phyloP scores from a whole-genome alignment of 1,140 invertebrate genomes.

The Saccostrea echinata region DNA sequence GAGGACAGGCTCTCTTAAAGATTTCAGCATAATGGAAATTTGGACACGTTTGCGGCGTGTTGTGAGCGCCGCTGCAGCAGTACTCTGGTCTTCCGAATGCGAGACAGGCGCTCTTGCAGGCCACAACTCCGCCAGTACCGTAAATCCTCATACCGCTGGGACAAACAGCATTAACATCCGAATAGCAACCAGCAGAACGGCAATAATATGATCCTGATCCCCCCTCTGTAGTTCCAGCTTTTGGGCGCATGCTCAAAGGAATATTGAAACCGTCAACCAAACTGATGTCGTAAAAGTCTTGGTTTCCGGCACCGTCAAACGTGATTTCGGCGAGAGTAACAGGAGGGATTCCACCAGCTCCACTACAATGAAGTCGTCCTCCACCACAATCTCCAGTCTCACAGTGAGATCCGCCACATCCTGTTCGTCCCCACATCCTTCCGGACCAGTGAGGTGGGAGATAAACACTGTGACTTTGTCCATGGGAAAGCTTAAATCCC shows the following conservation, averaged over 20 bases:
- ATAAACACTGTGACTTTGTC: slow-evolving; percentile 30
- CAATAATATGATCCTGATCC: slow-evolving; percentile 78
- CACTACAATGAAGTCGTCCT: slow-evolving; percentile 75
- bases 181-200: slow-evolving; percentile 77
- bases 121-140: slow-evolving; percentile 74
- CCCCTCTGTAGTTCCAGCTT: slow-evolving; percentile 43
- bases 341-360: slow-evolving; percentile 79
- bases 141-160: slow-evolving; percentile 79
- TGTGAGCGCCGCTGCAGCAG: slow-evolving; percentile 82
- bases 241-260: slow-evolving; percentile 66
- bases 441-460: slow-evolving; percentile 60
- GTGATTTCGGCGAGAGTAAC: slow-evolving; percentile 80
- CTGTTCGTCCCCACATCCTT: slow-evolving; percentile 79
- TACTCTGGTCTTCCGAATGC: slow-evolving; percentile 83
- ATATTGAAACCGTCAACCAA: slow-evolving; percentile 81
- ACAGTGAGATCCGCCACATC: slow-evolving; percentile 75
- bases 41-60: slow-evolving; percentile 81
- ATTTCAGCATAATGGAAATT: slow-evolving; percentile 82
- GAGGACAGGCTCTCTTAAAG: slow-evolving; percentile 80
- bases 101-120: slow-evolving; percentile 82
- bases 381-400: slow-evolving; percentile 78
- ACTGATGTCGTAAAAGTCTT: slow-evolving; percentile 81
- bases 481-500: background rate
- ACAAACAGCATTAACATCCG: slow-evolving; percentile 83
- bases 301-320: slow-evolving; percentile 72